Evolutionary conservation across 2,888 invertebrate species (phyloP), one percentile per base, ranked within the genome.

Genomic region (Rhamphomyia laevipes): DNA sequence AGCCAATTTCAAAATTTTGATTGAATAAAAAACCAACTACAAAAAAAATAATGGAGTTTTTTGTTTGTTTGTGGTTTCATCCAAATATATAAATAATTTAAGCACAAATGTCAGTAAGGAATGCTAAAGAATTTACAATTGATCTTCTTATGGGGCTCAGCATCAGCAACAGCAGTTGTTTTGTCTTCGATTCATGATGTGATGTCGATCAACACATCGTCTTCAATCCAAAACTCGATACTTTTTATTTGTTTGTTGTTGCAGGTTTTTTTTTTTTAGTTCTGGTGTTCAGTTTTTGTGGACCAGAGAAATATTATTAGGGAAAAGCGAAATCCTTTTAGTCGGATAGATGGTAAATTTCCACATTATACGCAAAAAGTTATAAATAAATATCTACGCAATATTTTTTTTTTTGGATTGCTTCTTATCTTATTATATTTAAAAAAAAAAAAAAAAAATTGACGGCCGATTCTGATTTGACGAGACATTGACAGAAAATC

Each of bases 111-210:
- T 42, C 42, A 42, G 27, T 12, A 21, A 15, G 27, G 23, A 42
- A 42, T 42, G 42, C 42, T n/a, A 35, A 35, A 35, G 35, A 35
- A 35, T 35, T 35, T 35, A n/a, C 35, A 35, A 35, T 35, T 13
- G 31, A 31, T 33, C 9, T 15, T 45, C 10, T 45, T 21, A 21
- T 43, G 2, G 21, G 43, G n/a, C 11, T 21, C 13, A 10, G 18
- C 43, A 11, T 2, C 23, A 27, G 23, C 13, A 10, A 15, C 43
- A 11, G 6, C 23, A 27, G 23, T 27, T 27, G 23, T 27, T 27
- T 56, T 59, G 60, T 59, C 57, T 60, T 62, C 58, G 51, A 54
- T 47, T 23, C 31, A 10, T 16, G 53, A 37, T 47, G n/a, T n/a
- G 48, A 31, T 47, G 43, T 37, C 47, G 52, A 47, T 45, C 23